Evolutionary conservation across 2,113 vertebrate species (phyloP), one percentile per base, ranked within the genome.

Genomic region (Pelodiscus sinensis): DNA sequence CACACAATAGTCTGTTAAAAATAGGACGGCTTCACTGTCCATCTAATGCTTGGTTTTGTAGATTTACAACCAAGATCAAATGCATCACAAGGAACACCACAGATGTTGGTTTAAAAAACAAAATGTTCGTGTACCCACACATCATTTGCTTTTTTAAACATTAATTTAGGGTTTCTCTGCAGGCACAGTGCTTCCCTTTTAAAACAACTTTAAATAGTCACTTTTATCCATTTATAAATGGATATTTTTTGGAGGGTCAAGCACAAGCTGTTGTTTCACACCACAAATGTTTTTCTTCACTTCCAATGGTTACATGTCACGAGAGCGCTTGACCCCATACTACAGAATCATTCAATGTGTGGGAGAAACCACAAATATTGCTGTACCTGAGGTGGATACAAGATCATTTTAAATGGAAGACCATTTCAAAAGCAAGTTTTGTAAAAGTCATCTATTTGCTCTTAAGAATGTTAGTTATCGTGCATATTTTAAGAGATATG

Each of bases 151-250:
- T 97, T 97, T 97, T 97, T 92, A 97, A 98, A 98, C 95, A 95
- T 71, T 95, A 97, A 98, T 97, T 98, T 97, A 97, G 93, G 91
- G 95, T 97, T 75, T 98, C 97, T 98, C n/a, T 7, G 93, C 44
- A 62, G 25, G 95, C 94, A 97, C 95, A 97, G 96, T 97, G 97
- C 92, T 96, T 97, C 95, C 95, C 97, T 98, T 97, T 94, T 87
- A 96, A 98, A 97, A 92, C 94, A 96, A 97, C 95, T 96, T 96
- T 96, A 97, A 97, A 97, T 97, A 97, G 97, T 95, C 90, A 96
- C 96, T 98, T 98, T 97, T 97, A 98, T 97, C 95, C 97, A 96
- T 97, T 98, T 97, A 97, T 97, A 98, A 97, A 97, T 92, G 92
- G 87, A 94, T 96, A 90, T 92, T 88, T 94, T 97, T 97, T 96